Percentiles rank a stretch among this genome's conserved stretches.
phyloP scores from a whole-genome alignment of 2,797 vertebrate genomes.

The Anas georgica region DNA sequence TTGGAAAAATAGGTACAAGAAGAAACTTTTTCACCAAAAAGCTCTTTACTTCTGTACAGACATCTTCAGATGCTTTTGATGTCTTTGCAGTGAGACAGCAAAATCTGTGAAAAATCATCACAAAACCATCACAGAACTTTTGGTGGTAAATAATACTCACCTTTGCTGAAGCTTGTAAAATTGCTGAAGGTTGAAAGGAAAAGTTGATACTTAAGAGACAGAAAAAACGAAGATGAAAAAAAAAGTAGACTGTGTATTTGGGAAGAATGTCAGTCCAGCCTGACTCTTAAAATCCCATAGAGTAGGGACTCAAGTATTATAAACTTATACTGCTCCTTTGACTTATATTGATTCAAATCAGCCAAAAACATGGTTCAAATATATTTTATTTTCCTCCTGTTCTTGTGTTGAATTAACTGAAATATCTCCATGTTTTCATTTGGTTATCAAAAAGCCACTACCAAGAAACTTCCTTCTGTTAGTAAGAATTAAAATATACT shows the following conservation, averaged over 20 bases:
- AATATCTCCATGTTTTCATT: background rate
- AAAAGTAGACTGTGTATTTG: background rate
- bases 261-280: background rate
- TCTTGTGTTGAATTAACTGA: background rate
- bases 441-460: background rate
- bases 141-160: background rate
- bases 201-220: background rate
- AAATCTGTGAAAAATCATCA: background rate
- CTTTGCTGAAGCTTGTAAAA: background rate
- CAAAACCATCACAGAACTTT: background rate
- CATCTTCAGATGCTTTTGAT: background rate
- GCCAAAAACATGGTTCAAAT: background rate
- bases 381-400: background rate
- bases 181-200: background rate
- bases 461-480: background rate
- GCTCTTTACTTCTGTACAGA: background rate
- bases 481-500: background rate
- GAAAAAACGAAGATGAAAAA: background rate
- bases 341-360: background rate
- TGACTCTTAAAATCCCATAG: background rate
- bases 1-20: background rate
- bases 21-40: background rate
- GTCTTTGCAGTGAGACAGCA: background rate
- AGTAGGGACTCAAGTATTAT: background rate
- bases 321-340: background rate